These are phyloP conservation scores for Xenentodon cancila DNA, from an alignment of 2,797 vertebrate genomes.

Conservation along the genomic window DNA sequence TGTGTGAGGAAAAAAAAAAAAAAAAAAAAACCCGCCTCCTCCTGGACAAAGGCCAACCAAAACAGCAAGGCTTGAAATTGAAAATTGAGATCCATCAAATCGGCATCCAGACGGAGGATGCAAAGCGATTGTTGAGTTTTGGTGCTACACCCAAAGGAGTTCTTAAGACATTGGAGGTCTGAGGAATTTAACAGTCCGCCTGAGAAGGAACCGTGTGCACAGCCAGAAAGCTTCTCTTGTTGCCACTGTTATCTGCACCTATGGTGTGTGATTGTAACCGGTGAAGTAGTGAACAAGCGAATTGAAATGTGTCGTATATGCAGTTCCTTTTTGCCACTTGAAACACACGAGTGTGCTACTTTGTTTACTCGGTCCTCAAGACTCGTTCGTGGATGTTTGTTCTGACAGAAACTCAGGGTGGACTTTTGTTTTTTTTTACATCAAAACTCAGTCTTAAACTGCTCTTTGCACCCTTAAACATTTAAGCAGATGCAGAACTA, in stretches of 20 bases:
- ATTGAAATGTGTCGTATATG: conserved; percentile 59
- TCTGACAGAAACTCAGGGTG: not conserved
- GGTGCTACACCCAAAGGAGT: conserved; percentile 49
- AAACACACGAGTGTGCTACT: conserved; percentile 17
- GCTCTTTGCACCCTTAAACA: conserved; percentile 16
- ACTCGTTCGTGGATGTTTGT: conserved; percentile 32
- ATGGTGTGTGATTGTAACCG: conserved; percentile 35
- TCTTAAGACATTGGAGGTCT: conserved; percentile 56
- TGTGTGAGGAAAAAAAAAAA: conserved; percentile 47
- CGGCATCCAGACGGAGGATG: conserved; percentile 41
- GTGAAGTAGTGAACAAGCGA: conserved; percentile 53
- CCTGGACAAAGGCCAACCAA: conserved; percentile 55
- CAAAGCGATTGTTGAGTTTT: conserved; percentile 64
- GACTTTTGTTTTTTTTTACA: conserved; percentile 26
- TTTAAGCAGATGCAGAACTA: conserved; percentile 19
- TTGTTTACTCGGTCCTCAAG: conserved; percentile 45
- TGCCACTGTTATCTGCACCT: conserved; percentile 49
- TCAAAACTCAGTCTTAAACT: conserved; percentile 38
- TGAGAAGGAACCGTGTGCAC: conserved; percentile 36
- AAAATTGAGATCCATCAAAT: conserved; percentile 69
- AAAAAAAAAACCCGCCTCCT: too few relatives aligned
- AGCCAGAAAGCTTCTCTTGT: conserved; percentile 56
- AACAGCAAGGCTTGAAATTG: conserved; percentile 70
- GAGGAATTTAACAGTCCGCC: conserved; percentile 44
- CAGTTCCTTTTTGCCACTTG: not conserved